A percentile compares a stretch with the other conserved stretches of the same genome.
Conservation (phyloP, 1,140 invertebrate species). For the Ceratosolen fusciceps region DNA sequence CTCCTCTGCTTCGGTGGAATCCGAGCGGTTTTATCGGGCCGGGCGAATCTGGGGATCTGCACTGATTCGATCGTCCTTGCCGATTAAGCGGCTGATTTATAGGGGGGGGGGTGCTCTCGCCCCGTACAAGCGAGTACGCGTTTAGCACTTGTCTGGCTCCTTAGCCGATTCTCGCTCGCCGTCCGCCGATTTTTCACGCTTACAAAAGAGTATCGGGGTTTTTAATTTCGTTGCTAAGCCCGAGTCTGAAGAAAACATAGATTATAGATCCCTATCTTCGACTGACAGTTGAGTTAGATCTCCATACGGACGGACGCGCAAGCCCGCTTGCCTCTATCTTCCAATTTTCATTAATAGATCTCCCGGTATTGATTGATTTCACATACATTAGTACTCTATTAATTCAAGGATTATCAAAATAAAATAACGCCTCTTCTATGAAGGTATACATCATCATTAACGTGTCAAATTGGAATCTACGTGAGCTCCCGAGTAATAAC, state of each 20-base stretch:
- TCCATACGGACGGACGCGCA: background rate
- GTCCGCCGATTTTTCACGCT: background rate
- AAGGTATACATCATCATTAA: background rate
- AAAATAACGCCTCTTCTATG: background rate
- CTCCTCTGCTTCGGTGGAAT: too few species aligned
- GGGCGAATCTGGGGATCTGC: background rate
- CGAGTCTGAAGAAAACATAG: background rate
- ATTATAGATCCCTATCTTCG: background rate
- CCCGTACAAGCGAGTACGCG: conserved; percentile 1
- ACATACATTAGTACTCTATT: background rate
- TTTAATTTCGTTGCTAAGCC: background rate
- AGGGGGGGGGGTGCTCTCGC: background rate
- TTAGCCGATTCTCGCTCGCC: background rate
- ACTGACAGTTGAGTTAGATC: background rate
- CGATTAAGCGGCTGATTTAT: background rate
- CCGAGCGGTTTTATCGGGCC: background rate
- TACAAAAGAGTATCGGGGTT: background rate
- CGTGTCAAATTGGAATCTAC: background rate
- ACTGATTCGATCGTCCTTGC: background rate
- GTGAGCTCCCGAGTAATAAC: background rate
- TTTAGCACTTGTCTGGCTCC: background rate
- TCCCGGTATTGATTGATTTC: background rate
- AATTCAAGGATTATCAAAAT: background rate
- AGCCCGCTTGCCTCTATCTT: too few species aligned
- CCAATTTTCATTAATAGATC: background rate